Evolutionary conservation across 2,888 invertebrate species (phyloP), one percentile per base, ranked within the genome.

Genomic region (Rhagophthalmus giganteus): DNA sequence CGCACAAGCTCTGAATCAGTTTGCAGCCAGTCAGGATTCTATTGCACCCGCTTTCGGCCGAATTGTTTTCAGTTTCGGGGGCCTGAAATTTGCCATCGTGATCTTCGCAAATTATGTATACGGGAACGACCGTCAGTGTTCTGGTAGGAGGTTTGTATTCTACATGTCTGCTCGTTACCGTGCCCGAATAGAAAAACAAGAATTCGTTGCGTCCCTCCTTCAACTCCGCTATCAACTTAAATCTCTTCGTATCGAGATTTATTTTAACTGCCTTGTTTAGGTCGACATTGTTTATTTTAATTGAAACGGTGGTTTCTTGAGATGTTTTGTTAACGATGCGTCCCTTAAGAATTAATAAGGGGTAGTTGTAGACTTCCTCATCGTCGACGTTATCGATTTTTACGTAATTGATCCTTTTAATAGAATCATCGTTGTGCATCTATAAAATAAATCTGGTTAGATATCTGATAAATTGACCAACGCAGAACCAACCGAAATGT

Each of bases 1-100:
- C 92, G 55, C 89, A 88, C 59, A 95, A 78, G 50, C 87, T 83
- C 76, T 96, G 96, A 53, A 95, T 82, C 38, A 96, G 76, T 66
- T 88, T 84, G 7, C 88, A 81, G 33, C 88, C 88, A 3, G 92
- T 74, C 42, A 83, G 79, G 63, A 96, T 90, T 64, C 90, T 81
- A 24, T 81, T 78, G 61, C 86, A 85, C 10, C 90, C 93, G 72
- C 85, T 86, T 67, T 85, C 81, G 11, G 84, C 77, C 1, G 85
- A 83, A 61, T 75, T 76, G 31, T 76, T 72, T 61, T 76, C 73
- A 10, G 66, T 65, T n/a, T 65, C 60, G 1, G 79, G 78, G 2
- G 73, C 78, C 77, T 90, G 88, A 70, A 92, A 91, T 61, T 78
- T 78, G 24, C 91, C 91, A 73, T 88, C 84, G 69, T 90, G 87